Evolutionary conservation across 1,140 invertebrate genomes (phyloP), one percentile per base, ranked within the genome.

Genomic region (Propsilocerus akamusi): DNA sequence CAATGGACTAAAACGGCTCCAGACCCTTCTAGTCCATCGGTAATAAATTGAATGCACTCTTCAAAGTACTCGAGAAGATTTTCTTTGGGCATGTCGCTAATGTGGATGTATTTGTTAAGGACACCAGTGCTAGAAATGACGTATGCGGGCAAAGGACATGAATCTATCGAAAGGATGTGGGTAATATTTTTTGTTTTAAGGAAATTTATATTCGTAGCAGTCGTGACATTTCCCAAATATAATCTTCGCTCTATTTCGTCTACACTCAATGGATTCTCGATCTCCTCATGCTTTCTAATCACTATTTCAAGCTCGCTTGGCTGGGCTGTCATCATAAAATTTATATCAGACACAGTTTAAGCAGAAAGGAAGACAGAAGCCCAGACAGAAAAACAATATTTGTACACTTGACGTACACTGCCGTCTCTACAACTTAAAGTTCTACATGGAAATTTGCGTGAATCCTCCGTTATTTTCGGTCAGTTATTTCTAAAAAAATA

Each of bases 61-160:
- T 83, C 78, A 54, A 90, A 77, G 57, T 84, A 73, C 52, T 72
- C 80, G n/a, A 90, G 68, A 10, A 90, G 63, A 63, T 89, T 85
- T 59, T 88, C 86, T 54, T 82, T 76, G 1, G 83, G 79, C 62
- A 83, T 76, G 67, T 90, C 86, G 3, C 82, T 79, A 56, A 88
- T 48, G 2, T 48, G 47, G 10, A 26, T 48, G 20, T 30, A 48
- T 14, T 26, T 48, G 12, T 10, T 48, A 4, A 24, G 7, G 7
- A 48, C 26, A 54, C 50, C n/a, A 48, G 49, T 50, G 24, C 48
- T 20, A 51, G 11, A 74, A 37, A 76, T 66, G 47, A 88, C 78
- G 55, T 76, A 76, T 56, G 78, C 70, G 1, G 85, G 83, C 51
- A 90, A 66, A 11, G 85, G 85, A 56, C 85, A 84, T 4, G 83